phyloP scores from a whole-genome alignment of 2,888 invertebrate genomes.

The Leptopilina syphax region DNA sequence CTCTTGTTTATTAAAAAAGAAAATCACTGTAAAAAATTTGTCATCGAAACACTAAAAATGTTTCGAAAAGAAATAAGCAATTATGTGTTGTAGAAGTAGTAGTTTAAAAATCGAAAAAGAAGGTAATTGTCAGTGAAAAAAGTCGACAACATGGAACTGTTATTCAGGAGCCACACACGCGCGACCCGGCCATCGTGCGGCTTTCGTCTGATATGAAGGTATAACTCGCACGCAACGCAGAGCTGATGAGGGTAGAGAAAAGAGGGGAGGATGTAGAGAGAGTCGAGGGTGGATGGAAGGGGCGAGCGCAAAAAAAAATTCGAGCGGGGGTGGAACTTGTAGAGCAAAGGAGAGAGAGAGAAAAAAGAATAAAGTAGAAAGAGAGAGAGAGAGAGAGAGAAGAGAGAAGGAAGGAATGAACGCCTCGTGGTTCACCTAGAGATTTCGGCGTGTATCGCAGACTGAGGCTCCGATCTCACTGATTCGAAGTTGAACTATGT shows the following conservation, averaged over 20 bases:
- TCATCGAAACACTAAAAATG: too few species aligned
- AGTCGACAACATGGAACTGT: background rate
- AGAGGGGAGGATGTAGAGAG: constrained; percentile 25
- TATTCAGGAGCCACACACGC: constrained; percentile 18
- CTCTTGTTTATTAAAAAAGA: too few species aligned
- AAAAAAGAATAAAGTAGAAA: constrained; percentile 26
- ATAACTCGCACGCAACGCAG: constrained; percentile 33
- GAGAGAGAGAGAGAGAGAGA: background rate
- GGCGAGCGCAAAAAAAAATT: constrained; percentile 26
- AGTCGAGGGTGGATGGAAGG: constrained; percentile 32
- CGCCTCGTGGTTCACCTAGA: constrained; percentile 45
- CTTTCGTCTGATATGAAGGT: constrained; percentile 32
- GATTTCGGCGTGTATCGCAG: constrained; percentile 54
- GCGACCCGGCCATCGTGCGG: constrained; percentile 37
- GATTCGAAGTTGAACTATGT: constrained; percentile 52
- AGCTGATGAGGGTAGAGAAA: constrained; percentile 33
- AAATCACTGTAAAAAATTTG: too few species aligned
- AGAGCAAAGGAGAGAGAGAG: constrained; percentile 27
- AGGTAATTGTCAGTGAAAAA: background rate
- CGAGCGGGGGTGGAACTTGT: constrained; percentile 34
- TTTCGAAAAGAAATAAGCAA: too few species aligned
- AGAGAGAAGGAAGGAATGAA: constrained; percentile 38
- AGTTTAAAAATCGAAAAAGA: too few species aligned
- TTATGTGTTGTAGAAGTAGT: too few species aligned
- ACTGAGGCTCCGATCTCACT: constrained; percentile 57